A percentile compares a stretch with the other conserved stretches of the same genome.
phyloP scores from a whole-genome alignment of 2,113 vertebrate genomes.

The Otolemur garnettii region DNA sequence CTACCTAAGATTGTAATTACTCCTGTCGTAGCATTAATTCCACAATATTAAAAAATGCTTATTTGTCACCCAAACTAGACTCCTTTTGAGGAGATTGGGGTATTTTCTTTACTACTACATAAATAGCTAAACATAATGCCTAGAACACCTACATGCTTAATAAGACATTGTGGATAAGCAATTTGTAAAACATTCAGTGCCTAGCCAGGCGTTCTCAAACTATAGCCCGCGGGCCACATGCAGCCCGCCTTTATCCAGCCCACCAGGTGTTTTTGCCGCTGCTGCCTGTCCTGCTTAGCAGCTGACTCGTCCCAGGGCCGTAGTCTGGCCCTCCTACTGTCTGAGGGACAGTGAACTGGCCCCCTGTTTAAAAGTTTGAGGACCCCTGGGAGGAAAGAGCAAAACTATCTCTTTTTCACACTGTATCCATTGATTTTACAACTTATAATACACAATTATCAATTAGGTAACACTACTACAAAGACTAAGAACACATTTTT shows the following conservation, averaged over 20 bases:
- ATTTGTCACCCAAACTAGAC: neutral
- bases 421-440: constrained; percentile 15
- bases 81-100: rapidly evolving
- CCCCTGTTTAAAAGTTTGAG: too few relatives aligned
- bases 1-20: neutral
- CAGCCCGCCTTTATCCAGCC: too few relatives aligned
- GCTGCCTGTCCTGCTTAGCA: too few relatives aligned
- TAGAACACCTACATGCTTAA: neutral
- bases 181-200: neutral
- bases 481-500: constrained; percentile 17
- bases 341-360: too few relatives aligned
- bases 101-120: constrained; percentile 12
- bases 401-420: constrained; percentile 57
- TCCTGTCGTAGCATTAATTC: neutral
- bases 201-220: neutral
- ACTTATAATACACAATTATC: neutral
- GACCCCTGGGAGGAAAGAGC: constrained; percentile 54
- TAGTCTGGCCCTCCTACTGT: too few relatives aligned
- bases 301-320: too few relatives aligned
- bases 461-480: neutral
- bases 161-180: neutral
- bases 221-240: too few relatives aligned
- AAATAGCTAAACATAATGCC: constrained; percentile 1
- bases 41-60: neutral
- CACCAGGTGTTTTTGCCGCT: too few relatives aligned